Evolutionary conservation across 2,113 vertebrate species (phyloP).

Genomic region (Theristicus caerulescens): DNA sequence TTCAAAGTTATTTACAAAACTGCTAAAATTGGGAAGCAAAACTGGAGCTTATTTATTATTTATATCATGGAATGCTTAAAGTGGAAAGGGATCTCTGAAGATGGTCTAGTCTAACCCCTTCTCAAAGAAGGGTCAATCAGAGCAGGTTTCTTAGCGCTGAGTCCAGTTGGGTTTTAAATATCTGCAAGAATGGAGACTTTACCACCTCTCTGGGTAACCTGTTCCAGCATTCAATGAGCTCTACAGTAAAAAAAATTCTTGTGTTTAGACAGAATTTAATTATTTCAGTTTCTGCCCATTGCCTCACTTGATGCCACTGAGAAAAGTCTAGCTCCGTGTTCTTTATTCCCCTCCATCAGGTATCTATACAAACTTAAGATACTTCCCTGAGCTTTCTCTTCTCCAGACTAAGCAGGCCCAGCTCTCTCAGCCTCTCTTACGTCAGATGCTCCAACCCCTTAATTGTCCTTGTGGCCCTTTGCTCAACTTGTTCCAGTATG

Average conservation of each 20-base stretch:
- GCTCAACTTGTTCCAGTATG: neutral
- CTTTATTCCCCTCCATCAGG: neutral
- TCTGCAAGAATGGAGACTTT: neutral
- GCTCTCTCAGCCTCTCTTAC: neutral
- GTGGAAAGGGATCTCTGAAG: neutral
- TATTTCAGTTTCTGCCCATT: neutral
- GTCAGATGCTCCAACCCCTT: neutral
- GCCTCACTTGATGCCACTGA: neutral
- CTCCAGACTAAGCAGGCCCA: neutral
- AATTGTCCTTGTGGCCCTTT: neutral
- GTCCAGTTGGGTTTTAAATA: neutral
- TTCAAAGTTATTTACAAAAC: neutral
- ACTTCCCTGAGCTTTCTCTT: neutral
- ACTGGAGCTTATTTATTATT: neutral
- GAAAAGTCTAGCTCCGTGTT: neutral
- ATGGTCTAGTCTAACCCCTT: neutral
- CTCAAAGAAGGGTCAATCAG: neutral
- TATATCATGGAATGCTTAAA: neutral
- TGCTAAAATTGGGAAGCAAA: neutral
- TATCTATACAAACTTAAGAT: neutral
- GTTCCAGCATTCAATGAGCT: neutral
- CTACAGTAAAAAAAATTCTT: neutral
- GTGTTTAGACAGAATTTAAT: neutral
- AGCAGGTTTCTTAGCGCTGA: neutral
- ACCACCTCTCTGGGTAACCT: neutral